phyloP scores from a whole-genome alignment of 2,888 invertebrate species.

The Epinotia bilunana region DNA sequence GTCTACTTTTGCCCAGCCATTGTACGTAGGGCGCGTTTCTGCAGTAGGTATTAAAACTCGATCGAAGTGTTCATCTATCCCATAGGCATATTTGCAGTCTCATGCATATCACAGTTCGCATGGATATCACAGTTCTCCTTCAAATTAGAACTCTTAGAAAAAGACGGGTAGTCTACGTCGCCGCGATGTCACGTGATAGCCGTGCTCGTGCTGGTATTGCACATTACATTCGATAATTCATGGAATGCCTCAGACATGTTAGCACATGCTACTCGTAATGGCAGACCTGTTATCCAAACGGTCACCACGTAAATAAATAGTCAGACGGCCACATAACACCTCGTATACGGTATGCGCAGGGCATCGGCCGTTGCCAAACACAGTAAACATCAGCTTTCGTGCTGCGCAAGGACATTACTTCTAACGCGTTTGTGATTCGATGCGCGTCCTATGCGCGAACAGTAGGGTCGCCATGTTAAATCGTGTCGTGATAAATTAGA shows the following conservation, averaged over 20 bases:
- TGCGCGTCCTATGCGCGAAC: slow-evolving; percentile 55
- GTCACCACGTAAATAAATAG: slow-evolving; percentile 34
- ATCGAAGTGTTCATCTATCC: no score
- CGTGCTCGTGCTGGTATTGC: background rate
- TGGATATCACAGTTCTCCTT: no score
- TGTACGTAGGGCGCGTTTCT: no score
- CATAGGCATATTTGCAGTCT: no score
- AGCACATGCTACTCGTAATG: slow-evolving; percentile 24
- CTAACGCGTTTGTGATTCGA: slow-evolving; percentile 60
- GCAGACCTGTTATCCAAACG: slow-evolving; percentile 23
- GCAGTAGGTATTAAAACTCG: no score
- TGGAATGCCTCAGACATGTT: slow-evolving; percentile 7
- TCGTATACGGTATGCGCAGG: slow-evolving; percentile 63
- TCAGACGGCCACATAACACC: slow-evolving; percentile 47
- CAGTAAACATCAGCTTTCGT: slow-evolving; percentile 67
- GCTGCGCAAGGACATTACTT: slow-evolving; percentile 72
- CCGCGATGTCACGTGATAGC: no score
- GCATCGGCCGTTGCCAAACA: slow-evolving; percentile 73
- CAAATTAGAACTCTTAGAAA: no score
- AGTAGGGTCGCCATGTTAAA: slow-evolving; percentile 18
- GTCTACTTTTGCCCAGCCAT: no score
- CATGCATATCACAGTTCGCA: no score
- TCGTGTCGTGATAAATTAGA: background rate
- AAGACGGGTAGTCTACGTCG: no score
- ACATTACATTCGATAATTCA: background rate